Evolutionary conservation across 2,888 invertebrate species (phyloP).

Genomic region (Caenorhabditis sp.): DNA sequence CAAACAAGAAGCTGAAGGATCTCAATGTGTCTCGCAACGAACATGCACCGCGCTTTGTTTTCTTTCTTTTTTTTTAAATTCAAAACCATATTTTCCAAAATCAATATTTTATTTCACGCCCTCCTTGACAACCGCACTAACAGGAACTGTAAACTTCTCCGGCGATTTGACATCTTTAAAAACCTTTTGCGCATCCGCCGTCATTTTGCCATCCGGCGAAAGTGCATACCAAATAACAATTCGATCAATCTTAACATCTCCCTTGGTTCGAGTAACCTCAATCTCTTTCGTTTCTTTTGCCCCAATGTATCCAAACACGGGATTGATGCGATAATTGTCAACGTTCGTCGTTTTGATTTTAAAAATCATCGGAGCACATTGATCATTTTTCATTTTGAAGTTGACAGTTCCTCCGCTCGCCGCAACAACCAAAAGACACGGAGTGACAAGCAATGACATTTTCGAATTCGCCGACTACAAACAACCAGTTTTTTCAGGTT

Average conservation of each 20-base stretch:
- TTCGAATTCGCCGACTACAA: background rate
- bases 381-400: background rate
- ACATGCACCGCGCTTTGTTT: too few relatives aligned
- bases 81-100: too few relatives aligned
- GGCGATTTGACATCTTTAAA: background rate
- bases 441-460: background rate
- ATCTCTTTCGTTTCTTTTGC: background rate
- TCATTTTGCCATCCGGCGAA: background rate
- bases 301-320: background rate
- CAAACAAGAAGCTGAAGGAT: too few relatives aligned
- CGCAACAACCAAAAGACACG: background rate
- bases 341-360: background rate
- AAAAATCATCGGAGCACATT: background rate
- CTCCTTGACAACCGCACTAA: background rate
- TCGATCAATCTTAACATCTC: background rate
- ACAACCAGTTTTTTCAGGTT: background rate
- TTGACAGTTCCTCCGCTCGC: background rate
- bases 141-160: background rate
- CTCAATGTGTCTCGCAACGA: too few relatives aligned
- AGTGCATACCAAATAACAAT: background rate
- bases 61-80: too few relatives aligned
- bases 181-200: background rate
- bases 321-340: background rate
- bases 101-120: too few relatives aligned
- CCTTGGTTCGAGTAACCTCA: background rate